Base-by-base conservation (phyloP, 2,113 vertebrate genomes). In the Strix aluco region DNA sequence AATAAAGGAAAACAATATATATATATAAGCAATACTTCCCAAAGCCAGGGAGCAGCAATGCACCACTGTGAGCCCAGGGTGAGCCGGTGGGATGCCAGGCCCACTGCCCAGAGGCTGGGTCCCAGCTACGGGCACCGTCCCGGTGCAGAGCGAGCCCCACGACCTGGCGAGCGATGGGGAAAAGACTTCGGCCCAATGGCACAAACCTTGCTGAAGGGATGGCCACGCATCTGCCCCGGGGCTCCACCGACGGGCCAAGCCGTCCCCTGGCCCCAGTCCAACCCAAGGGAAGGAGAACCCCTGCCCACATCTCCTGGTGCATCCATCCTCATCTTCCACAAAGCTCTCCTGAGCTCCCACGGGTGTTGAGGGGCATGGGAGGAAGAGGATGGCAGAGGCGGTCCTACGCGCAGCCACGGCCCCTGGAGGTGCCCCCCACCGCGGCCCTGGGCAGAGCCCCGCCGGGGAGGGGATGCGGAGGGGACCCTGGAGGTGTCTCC, bases 81-180 rank as follows among this genome's bases (percentile, higher is more conserved):
- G 18, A 34, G 30, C 17, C 2, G 34, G 55, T 25, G 46, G 55
- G 74, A 65, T 52, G 78, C 44, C 86, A 61, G 73, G 79, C 86
- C 92, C 44, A 7, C 23, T 2, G 6, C 36, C 36, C 57, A 10
- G 21, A 74, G 51, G n/a, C 62, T 4, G 58, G 11, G 9, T 40
- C 46, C 17, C 8, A 2, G 44, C 63, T 14, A 22, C 44, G 3
- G 55, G 40, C 52, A 63, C 70, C 16, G 4, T 51, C 77, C 57
- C 9, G 2, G 36, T 3, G 58, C 62, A 30, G 52, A 13, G 42
- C 6, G 8, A 80, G 72, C 21, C 27, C 47, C 73, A 30, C 4
- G 1, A 7, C 21, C 4, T 0, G 29, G 14, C 1, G 4, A 36
- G 42, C 14, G 16, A 80, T 0, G 3, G 19, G 38, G 20, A 44